phyloP scores from a whole-genome alignment of 2,113 vertebrate species.

The Pan paniscus region DNA sequence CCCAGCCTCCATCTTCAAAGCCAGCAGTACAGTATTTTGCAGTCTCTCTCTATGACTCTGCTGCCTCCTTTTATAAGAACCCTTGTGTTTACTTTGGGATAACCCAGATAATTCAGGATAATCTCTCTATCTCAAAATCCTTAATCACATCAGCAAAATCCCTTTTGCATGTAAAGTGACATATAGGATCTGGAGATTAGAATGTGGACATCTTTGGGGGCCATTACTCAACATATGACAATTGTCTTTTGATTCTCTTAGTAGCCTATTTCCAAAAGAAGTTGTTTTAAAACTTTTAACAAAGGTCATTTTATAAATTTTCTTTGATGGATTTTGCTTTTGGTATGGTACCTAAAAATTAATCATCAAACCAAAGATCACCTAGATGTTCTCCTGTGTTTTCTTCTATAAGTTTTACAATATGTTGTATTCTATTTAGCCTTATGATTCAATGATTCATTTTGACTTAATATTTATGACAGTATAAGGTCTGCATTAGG shows the following conservation, averaged over 20 bases:
- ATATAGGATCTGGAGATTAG: background rate
- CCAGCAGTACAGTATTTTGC: background rate
- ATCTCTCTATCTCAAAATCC: background rate
- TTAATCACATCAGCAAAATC: background rate
- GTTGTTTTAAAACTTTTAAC: background rate
- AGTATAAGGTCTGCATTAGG: no score
- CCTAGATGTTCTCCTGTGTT: background rate
- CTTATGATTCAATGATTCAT: background rate
- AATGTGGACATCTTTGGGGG: background rate
- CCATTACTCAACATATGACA: background rate
- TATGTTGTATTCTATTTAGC: background rate
- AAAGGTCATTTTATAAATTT: background rate
- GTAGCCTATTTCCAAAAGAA: background rate
- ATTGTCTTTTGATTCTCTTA: background rate
- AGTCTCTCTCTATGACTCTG: background rate
- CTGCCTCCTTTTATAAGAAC: background rate
- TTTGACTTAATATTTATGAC: background rate
- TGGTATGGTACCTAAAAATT: background rate
- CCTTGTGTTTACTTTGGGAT: background rate
- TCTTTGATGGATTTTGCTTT: background rate
- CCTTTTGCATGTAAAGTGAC: background rate
- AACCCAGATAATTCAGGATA: background rate
- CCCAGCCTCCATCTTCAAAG: background rate
- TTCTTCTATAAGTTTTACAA: background rate
- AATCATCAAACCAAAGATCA: background rate